Evolutionary conservation across 2,797 vertebrate species (phyloP).

Genomic region (Chiloscyllium punctatum): DNA sequence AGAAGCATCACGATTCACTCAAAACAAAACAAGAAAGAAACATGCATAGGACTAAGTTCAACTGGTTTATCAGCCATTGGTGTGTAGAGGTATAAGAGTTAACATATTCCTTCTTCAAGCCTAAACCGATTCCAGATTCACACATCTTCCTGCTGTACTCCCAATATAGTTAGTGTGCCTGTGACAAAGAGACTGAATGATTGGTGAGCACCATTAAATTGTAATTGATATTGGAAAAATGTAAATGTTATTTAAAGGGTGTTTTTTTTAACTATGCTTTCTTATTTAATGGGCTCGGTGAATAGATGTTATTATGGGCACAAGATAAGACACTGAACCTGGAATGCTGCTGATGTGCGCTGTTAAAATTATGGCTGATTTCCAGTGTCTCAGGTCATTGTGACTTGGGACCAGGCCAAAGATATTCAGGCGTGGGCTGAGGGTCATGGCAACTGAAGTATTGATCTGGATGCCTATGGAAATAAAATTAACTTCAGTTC

Average conservation of each 20-base stretch:
- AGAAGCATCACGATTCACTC: neutral
- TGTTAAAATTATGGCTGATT: neutral
- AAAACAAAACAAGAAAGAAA: neutral
- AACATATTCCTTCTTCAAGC: neutral
- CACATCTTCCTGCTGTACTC: neutral
- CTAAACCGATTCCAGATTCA: neutral
- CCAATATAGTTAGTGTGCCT: neutral
- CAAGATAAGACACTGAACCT: neutral
- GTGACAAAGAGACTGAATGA: neutral
- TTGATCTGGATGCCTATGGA: neutral
- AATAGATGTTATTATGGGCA: conserved; percentile 1
- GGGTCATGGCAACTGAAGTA: no score
- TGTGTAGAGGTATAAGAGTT: neutral
- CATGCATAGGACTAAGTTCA: neutral
- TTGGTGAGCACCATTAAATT: neutral
- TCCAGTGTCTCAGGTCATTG: neutral
- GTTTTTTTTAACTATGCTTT: neutral
- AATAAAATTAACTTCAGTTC: neutral
- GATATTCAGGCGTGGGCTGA: neutral
- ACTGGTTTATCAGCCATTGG: neutral
- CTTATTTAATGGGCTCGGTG: neutral
- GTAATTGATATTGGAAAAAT: conserved; percentile 18
- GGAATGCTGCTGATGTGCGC: neutral
- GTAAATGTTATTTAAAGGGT: neutral
- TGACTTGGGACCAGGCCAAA: neutral